Evolutionary conservation across 2,797 vertebrate genomes (phyloP), one percentile per base, ranked within the genome.

Genomic region (Typhlichthys subterraneus): DNA sequence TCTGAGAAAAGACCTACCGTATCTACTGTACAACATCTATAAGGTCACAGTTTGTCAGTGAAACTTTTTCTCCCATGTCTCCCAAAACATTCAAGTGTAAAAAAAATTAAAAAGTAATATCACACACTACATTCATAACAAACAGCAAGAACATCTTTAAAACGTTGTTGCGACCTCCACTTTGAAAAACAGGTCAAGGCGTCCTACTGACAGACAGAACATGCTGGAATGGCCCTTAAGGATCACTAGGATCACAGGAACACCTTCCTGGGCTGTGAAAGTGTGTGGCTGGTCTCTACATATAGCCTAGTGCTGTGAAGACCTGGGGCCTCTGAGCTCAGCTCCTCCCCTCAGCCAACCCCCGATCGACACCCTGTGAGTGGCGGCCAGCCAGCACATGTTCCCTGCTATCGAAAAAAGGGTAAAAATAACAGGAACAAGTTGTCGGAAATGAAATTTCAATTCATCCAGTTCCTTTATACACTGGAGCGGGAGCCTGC

Each of bases 381-480:
- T 70, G 82, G 86, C 64, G 60, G 88, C 87, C 87, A 1, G 72
- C 85, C 70, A 89, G 83, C 82, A 76, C 56, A 53, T 89, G 91
- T 93, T 93, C 82, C 77, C 77, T 81, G 84, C 91, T 79, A 85
- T 87, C 83, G 75, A 84, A 85, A 65, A 85, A 85, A 82, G 73
- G 79, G 82, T 94, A 91, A 94, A 94, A 94, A 94, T 93, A 95
- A 94, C 92, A 94, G 94, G 91, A 95, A 95, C 92, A 94, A 95
- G 93, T 93, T 95, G 95, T 94, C 80, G 90, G 94, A 96, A 96
- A 96, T 95, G 90, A 95, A 95, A 95, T 96, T 94, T 95, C 95
- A 94, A 94, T 96, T 95, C 93, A 94, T 94, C 92, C 93, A 94
- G 86, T 89, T 94, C 94, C 94, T 95, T 94, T 95, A 94, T 94